Evolutionary conservation across 2,888 invertebrate genomes (phyloP).

Genomic region (Pinctada fucata): DNA sequence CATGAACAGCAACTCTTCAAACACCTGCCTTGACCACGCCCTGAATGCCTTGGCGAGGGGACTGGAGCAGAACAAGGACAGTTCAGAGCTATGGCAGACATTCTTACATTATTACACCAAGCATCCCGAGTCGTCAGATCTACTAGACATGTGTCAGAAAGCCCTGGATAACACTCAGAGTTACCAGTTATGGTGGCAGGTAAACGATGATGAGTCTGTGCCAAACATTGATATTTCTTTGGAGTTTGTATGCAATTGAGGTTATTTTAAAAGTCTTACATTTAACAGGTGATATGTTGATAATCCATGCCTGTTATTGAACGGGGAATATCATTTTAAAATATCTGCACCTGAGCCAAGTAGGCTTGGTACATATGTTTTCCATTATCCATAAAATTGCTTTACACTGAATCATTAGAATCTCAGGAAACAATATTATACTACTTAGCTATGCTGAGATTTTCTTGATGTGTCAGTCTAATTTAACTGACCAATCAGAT

Average conservation of each 20-base stretch:
- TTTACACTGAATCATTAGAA: too few relatives aligned
- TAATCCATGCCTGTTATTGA: too few relatives aligned
- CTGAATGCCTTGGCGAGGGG: constrained; percentile 74
- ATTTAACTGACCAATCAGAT: too few relatives aligned
- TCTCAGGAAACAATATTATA: too few relatives aligned
- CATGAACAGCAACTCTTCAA: constrained; percentile 33
- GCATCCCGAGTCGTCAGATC: constrained; percentile 61
- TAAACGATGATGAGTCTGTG: constrained; percentile 42
- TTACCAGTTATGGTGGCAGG: constrained; percentile 75
- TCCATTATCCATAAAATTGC: too few relatives aligned
- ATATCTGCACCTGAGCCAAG: too few relatives aligned
- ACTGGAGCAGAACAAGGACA: constrained; percentile 71
- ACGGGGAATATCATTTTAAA: too few relatives aligned
- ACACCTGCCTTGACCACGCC: constrained; percentile 68
- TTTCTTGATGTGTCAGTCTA: too few relatives aligned
- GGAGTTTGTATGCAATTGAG: neutral
- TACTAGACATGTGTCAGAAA: constrained; percentile 69
- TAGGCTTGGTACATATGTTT: too few relatives aligned
- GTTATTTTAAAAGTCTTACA: neutral
- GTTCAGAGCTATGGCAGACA: constrained; percentile 70
- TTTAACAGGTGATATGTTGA: neutral
- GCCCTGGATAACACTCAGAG: constrained; percentile 72
- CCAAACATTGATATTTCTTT: neutral
- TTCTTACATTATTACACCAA: constrained; percentile 70
- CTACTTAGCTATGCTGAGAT: too few relatives aligned